These are phyloP conservation scores for Agrochola lota DNA, from an alignment of 2,888 invertebrate species.

Conservation along the genomic window DNA sequence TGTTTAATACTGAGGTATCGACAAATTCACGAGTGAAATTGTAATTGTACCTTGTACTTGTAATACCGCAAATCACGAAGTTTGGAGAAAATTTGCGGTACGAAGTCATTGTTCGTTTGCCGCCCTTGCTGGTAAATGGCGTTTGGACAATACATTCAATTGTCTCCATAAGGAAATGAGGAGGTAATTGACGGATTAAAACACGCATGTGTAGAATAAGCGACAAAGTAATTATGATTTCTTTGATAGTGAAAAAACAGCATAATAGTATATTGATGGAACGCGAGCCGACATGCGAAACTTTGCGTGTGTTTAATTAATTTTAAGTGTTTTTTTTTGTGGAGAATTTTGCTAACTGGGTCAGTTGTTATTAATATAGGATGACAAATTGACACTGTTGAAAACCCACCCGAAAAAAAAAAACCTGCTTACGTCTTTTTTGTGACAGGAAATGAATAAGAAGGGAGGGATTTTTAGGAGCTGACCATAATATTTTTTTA, in stretches of 20 bases:
- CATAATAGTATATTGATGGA: slow-evolving; percentile 44
- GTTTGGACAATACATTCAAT: slow-evolving; percentile 36
- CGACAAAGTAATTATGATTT: slow-evolving; percentile 55
- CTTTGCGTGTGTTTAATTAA: slow-evolving; percentile 44
- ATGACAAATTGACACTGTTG: slow-evolving; percentile 1
- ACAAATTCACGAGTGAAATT: slow-evolving; percentile 48
- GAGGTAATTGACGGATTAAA: slow-evolving; percentile 43
- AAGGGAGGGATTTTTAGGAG: neutral
- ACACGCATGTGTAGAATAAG: slow-evolving; percentile 53
- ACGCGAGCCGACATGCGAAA: slow-evolving; percentile 51
- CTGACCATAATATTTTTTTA: neutral
- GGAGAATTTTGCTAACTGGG: slow-evolving; percentile 46
- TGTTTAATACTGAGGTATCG: slow-evolving; percentile 32
- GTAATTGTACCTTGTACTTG: slow-evolving; percentile 29
- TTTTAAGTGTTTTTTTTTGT: slow-evolving; percentile 42
- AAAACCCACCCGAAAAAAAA: neutral
- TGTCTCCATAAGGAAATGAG: slow-evolving; percentile 61
- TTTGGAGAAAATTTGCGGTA: slow-evolving; percentile 53
- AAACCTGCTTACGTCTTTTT: neutral
- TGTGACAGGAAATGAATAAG: neutral
- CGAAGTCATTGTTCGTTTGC: slow-evolving; percentile 39
- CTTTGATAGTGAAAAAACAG: slow-evolving; percentile 53
- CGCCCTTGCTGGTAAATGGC: slow-evolving; percentile 23
- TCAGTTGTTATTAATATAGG: slow-evolving; percentile 30
- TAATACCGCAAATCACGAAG: slow-evolving; percentile 45